A percentile compares a stretch with the other conserved stretches of the same genome.
phyloP scores from a whole-genome alignment of 1,140 invertebrate species.

The Macrotrachela quadricornifera region DNA sequence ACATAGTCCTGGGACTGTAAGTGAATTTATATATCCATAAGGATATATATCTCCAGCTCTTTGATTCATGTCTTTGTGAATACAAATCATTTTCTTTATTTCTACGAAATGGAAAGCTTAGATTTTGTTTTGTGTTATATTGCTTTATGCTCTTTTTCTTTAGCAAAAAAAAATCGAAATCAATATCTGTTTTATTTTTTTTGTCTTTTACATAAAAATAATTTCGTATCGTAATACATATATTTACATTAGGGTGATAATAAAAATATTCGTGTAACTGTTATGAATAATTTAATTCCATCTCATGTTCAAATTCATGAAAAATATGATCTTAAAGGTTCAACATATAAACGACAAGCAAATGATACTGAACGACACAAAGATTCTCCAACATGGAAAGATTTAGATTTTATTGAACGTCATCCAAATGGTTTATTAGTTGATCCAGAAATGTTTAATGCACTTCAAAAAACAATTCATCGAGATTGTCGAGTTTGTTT shows the following conservation, averaged over 20 bases:
- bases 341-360: constrained; percentile 83
- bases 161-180: too few relatives aligned
- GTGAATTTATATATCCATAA: too few relatives aligned
- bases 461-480: constrained; percentile 75
- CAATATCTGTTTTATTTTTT: too few relatives aligned
- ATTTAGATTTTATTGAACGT: constrained; percentile 74
- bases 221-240: constrained; percentile 88
- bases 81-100: too few relatives aligned
- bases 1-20: too few relatives aligned
- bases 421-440: constrained; percentile 76
- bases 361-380: constrained; percentile 71
- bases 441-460: constrained; percentile 69
- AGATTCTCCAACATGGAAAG: constrained; percentile 76
- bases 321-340: constrained; percentile 78
- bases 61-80: too few relatives aligned
- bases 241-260: constrained; percentile 76
- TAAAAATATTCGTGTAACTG: constrained; percentile 89
- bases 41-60: too few relatives aligned
- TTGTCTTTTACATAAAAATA: too few relatives aligned
- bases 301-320: constrained; percentile 82
- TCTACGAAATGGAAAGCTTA: too few relatives aligned
- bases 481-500: constrained; percentile 61
- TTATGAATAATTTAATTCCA: constrained; percentile 98
- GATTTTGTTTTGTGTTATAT: too few relatives aligned
- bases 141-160: too few relatives aligned